These are phyloP conservation scores for Dunckerocampus dactyliophorus DNA, from an alignment of 2,113 vertebrate species.

Conservation along the genomic window DNA sequence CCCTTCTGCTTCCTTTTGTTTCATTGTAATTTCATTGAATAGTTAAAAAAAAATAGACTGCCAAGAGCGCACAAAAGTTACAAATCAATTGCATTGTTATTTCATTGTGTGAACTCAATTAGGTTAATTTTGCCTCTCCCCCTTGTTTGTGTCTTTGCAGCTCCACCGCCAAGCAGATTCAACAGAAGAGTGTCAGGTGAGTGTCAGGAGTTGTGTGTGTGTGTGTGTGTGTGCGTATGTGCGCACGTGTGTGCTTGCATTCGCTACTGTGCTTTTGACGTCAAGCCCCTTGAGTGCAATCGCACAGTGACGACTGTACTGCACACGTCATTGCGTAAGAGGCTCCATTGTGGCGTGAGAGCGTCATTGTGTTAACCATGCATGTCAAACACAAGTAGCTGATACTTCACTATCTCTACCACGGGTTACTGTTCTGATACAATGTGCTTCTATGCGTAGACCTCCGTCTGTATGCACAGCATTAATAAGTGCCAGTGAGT, in stretches of 20 bases:
- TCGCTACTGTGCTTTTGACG: conserved; percentile 32
- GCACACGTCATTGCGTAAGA: conserved; percentile 29
- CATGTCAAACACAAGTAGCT: neutral
- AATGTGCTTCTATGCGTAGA: conserved; percentile 12
- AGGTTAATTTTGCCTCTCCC: conserved; percentile 23
- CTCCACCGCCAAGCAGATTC: conserved; percentile 85
- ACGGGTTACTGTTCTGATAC: conserved; percentile 4
- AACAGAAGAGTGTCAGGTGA: conserved; percentile 95
- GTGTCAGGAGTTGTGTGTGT: conserved; percentile 15
- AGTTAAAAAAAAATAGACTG: neutral
- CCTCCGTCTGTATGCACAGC: neutral
- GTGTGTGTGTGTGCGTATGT: conserved; percentile 15
- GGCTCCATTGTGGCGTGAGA: conserved; percentile 12
- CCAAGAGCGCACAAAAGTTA: neutral
- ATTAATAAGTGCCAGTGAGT: conserved; percentile 15
- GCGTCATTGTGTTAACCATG: conserved; percentile 16
- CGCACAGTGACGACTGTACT: conserved; percentile 22
- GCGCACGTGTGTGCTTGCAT: conserved; percentile 1
- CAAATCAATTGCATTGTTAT: neutral
- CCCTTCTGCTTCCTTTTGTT: neutral
- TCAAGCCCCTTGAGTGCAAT: conserved; percentile 39
- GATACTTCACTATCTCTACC: conserved; percentile 1
- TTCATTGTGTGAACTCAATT: neutral
- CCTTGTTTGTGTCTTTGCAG: conserved; percentile 68
- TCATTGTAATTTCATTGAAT: neutral